Percentiles rank a stretch among this genome's conserved stretches.
phyloP scores from a whole-genome alignment of 2,888 invertebrate species.

The Thereva nobilitata region DNA sequence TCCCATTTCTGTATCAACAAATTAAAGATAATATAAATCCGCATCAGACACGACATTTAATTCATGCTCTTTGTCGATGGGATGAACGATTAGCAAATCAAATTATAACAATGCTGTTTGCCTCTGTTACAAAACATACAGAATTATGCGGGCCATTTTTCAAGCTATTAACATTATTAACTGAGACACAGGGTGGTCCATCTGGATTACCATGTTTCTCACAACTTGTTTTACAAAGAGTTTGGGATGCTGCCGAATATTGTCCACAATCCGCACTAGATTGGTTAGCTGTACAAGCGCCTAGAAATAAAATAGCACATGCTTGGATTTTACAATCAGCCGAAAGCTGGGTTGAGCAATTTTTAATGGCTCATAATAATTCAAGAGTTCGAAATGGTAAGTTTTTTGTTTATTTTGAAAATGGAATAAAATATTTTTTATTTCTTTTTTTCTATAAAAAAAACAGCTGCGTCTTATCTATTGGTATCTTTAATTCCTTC shows the following conservation, averaged over 20 bases:
- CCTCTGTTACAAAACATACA: slow-evolving; percentile 86
- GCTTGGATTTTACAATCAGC: slow-evolving; percentile 91
- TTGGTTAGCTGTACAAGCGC: slow-evolving; percentile 84
- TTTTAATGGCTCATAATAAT: slow-evolving; percentile 81
- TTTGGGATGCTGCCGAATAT: slow-evolving; percentile 89
- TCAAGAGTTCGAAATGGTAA: slow-evolving; percentile 82
- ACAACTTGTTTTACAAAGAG: slow-evolving; percentile 80
- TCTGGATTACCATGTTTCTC: slow-evolving; percentile 89
- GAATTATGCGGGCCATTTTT: slow-evolving; percentile 91
- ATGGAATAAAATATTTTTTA: slow-evolving; percentile 3
- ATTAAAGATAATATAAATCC: slow-evolving; percentile 91
- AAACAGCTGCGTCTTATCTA: slow-evolving; percentile 80
- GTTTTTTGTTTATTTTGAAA: slow-evolving; percentile 42
- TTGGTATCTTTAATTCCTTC: slow-evolving; percentile 90
- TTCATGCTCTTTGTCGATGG: slow-evolving; percentile 89
- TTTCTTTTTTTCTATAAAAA: slow-evolving; percentile 6
- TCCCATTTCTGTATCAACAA: slow-evolving; percentile 92
- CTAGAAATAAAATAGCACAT: slow-evolving; percentile 87
- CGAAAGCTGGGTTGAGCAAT: slow-evolving; percentile 89
- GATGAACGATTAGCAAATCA: slow-evolving; percentile 87
- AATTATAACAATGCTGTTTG: slow-evolving; percentile 87
- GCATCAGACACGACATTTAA: slow-evolving; percentile 87
- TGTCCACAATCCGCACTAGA: slow-evolving; percentile 91
- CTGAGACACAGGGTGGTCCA: slow-evolving; percentile 77
- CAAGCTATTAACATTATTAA: slow-evolving; percentile 84